Percentiles rank a stretch among this genome's conserved stretches.
These are phyloP conservation scores for Brassicogethes aeneus DNA, from an alignment of 2,888 invertebrate genomes.

Conservation along the genomic window DNA sequence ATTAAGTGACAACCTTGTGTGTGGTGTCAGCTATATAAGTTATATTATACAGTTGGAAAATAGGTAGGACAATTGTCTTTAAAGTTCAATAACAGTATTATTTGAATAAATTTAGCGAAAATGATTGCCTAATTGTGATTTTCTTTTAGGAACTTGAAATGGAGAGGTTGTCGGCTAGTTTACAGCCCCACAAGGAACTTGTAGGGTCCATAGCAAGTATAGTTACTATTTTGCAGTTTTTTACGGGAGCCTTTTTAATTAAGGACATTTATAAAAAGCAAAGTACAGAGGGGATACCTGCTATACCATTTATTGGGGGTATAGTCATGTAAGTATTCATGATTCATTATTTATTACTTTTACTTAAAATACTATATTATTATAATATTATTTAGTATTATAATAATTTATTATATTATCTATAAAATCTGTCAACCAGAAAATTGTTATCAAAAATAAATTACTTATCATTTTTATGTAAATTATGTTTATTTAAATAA, in stretches of 20 bases:
- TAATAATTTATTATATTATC: background rate
- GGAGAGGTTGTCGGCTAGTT: constrained; percentile 42
- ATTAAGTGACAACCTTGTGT: no score
- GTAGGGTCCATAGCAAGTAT: constrained; percentile 62
- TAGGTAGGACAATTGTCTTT: no score
- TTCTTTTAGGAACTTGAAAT: no score
- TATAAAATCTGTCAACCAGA: no score
- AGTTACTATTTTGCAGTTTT: constrained; percentile 73
- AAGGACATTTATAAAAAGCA: constrained; percentile 64
- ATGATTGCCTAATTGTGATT: no score
- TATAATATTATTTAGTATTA: background rate
- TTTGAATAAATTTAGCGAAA: no score
- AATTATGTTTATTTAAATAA: no score
- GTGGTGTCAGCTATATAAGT: no score
- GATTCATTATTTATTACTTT: background rate
- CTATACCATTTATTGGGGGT: constrained; percentile 69
- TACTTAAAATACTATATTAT: background rate
- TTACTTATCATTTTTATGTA: no score
- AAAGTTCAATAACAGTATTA: no score
- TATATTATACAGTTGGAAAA: no score
- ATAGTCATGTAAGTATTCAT: constrained; percentile 65
- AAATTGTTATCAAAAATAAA: no score
- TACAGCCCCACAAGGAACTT: constrained; percentile 58
- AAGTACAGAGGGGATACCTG: constrained; percentile 53
- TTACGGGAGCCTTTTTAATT: constrained; percentile 68